Evolutionary conservation across 1,140 invertebrate genomes (phyloP).

Genomic region (Drosophila repletoides): DNA sequence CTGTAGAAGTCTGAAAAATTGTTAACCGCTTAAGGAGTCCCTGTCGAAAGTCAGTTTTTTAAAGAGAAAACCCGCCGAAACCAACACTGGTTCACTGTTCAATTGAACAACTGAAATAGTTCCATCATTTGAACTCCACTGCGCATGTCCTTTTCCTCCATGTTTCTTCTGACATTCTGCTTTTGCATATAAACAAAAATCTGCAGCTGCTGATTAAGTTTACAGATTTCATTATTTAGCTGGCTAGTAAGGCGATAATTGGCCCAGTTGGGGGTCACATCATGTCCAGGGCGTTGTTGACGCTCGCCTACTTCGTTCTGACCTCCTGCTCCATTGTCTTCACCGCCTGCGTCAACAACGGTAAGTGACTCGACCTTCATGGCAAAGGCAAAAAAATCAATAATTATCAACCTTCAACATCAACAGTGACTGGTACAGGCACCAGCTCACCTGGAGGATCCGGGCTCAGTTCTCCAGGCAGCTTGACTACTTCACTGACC

Average conservation of each 20-base stretch:
- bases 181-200: conserved; percentile 30
- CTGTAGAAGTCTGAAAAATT: too few relatives aligned
- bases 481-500: conserved; percentile 54
- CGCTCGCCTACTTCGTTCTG: conserved; percentile 62
- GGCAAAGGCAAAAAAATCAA: conserved; percentile 71
- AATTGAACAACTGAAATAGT: too few relatives aligned
- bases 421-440: conserved; percentile 81
- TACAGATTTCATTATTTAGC: not conserved
- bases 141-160: conserved; percentile 49
- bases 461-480: conserved; percentile 16
- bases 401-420: conserved; percentile 24
- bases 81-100: too few relatives aligned
- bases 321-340: conserved; percentile 69
- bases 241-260: conserved; percentile 16
- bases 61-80: too few relatives aligned
- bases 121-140: not conserved
- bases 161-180: conserved; percentile 35
- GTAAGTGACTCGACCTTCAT: conserved; percentile 51
- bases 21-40: too few relatives aligned
- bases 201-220: not conserved
- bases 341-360: conserved; percentile 69
- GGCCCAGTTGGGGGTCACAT: conserved; percentile 20
- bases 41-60: too few relatives aligned
- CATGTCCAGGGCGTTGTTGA: conserved; percentile 57
- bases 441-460: conserved; percentile 83